Percentiles rank a stretch among this genome's conserved stretches.
Evolutionary conservation across 2,113 vertebrate species (phyloP).

Genomic region (Sinocyclocheilus anophthalmus): DNA sequence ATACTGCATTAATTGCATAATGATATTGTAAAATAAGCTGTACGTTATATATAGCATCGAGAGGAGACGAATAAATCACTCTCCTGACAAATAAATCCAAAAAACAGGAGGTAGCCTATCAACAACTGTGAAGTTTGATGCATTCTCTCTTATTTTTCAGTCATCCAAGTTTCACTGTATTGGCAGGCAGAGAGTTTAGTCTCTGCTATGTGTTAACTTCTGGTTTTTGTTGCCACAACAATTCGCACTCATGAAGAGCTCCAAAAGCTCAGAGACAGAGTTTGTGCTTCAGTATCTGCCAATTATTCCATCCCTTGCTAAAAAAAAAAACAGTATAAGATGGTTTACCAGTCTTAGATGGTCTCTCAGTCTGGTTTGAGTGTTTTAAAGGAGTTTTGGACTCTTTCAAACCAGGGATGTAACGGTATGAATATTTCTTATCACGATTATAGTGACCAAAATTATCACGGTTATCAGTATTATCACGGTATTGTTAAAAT

Average conservation of each 20-base stretch:
- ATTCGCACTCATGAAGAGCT: neutral
- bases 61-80: neutral
- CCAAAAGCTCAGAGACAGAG: neutral
- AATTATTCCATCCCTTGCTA: neutral
- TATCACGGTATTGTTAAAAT: no score
- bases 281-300: neutral
- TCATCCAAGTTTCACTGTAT: neutral
- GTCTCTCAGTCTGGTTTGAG: neutral
- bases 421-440: no score
- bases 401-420: neutral
- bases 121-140: neutral
- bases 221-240: neutral
- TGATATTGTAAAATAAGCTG: neutral
- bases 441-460: no score
- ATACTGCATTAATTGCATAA: neutral
- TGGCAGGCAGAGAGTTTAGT: neutral
- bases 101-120: neutral
- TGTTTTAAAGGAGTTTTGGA: neutral
- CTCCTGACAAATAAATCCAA: neutral
- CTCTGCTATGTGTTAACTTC: constrained; percentile 1
- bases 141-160: neutral
- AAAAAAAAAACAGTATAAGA: neutral
- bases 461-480: no score
- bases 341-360: neutral
- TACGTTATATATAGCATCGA: neutral